Conservation (phyloP, 2,113 vertebrate genomes). For the Sigmodon hispidus region DNA sequence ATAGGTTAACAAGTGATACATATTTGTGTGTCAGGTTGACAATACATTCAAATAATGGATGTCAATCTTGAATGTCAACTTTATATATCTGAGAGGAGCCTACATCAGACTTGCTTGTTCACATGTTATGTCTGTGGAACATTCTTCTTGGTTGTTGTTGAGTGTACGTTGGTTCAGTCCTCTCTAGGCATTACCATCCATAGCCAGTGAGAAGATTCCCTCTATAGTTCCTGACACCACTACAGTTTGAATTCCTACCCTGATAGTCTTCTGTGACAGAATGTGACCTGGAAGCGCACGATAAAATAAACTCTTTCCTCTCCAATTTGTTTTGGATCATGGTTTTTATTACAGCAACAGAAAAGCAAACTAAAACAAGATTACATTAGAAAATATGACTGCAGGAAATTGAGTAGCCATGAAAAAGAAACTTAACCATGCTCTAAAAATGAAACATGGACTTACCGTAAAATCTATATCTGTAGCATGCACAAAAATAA, state of each 20-base stretch:
- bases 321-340: not conserved
- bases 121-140: not conserved
- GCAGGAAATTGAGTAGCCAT: not conserved
- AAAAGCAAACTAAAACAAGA: not conserved
- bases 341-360: not conserved
- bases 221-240: not conserved
- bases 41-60: not conserved
- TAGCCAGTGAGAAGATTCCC: not conserved
- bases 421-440: not conserved
- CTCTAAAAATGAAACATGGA: not conserved
- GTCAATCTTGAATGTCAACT: no score
- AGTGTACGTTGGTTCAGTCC: no score
- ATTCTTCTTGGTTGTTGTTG: no score
- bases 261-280: not conserved
- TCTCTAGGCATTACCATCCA: not conserved
- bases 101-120: not conserved
- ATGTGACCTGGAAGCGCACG: not conserved
- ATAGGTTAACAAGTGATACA: not conserved
- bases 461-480: slow-evolving; percentile 5
- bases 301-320: not conserved
- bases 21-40: not conserved
- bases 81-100: not conserved
- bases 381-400: not conserved
- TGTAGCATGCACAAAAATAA: not conserved
- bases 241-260: not conserved